Base-by-base conservation (phyloP, 2,888 invertebrate species). In the Homarus gammarus region DNA sequence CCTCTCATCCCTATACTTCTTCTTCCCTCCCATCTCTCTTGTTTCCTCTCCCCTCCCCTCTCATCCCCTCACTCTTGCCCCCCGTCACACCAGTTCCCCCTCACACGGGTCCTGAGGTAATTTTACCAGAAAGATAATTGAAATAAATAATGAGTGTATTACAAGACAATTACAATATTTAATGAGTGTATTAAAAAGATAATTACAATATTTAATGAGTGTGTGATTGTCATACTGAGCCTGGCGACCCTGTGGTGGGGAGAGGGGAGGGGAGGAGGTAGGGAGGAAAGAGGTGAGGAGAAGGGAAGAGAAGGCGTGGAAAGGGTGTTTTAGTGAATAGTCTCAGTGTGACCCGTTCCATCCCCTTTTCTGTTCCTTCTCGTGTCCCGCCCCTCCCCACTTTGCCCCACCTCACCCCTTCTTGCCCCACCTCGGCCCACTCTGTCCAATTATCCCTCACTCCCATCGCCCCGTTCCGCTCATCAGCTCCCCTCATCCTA, bases 181-280 rank as follows among this genome's bases (percentile, higher is more conserved):
- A 27, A 64, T 64, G 64, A 64, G 27, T 27, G 31, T 64, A 64
- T 64, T 64, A 64, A n/a, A n/a, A 64, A 27, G n/a, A 64, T 27
- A 64, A 64, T 64, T 64, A 27, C 5, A 64, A 64, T 64, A 64
- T 64, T n/a, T 64, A 64, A 64, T 64, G 64, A 64, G 64, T 64
- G 64, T 64, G 22, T 64, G n/a, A 64, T 64, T 64, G 64, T 27
- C 27, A 64, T 3, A 64, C 64, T 64, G 6, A 27, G 27, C 6
- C 27, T 0, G 2, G 3, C 64, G 64, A 27, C 64, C 64, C 64
- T 64, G 27, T 10, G 10, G 56, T 18, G 15, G 5, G 56, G 22
- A 49, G 49, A 49, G 1, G 56, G 22, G 56, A 0, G 15, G 56
- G 12, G 15, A 56, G 56, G 12, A 56, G 15, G 18, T 10, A n/a